These are phyloP conservation scores for Catocala sponsa DNA, from an alignment of 2,888 invertebrate genomes.

Conservation along the genomic window DNA sequence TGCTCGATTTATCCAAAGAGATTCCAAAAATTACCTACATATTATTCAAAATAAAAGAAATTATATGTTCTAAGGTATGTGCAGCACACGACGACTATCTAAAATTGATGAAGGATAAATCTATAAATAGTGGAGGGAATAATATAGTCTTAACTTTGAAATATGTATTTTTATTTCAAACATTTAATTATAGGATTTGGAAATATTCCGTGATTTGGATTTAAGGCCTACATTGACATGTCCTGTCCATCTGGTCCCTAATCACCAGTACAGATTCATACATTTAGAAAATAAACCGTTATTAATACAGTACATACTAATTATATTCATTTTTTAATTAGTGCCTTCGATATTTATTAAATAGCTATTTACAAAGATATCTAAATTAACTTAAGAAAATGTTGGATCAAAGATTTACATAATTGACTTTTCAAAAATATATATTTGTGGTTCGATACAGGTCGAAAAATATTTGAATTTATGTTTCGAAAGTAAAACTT, in stretches of 20 bases:
- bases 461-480: slow-evolving; percentile 11
- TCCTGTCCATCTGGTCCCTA: slow-evolving; percentile 75
- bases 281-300: slow-evolving; percentile 43
- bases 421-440: slow-evolving; percentile 46
- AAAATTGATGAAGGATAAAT: slow-evolving; percentile 60
- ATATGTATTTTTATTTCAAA: slow-evolving; percentile 48
- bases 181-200: slow-evolving; percentile 44
- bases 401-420: slow-evolving; percentile 10
- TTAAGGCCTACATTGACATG: slow-evolving; percentile 69
- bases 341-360: slow-evolving; percentile 47
- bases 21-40: neutral
- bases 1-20: neutral
- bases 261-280: slow-evolving; percentile 71
- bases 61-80: slow-evolving; percentile 42
- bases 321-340: slow-evolving; percentile 46
- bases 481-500: slow-evolving; percentile 17
- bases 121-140: slow-evolving; percentile 83
- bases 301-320: slow-evolving; percentile 41
- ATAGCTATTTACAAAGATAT: slow-evolving; percentile 44
- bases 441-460: neutral
- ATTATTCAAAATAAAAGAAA: slow-evolving; percentile 15
- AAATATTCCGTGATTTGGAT: slow-evolving; percentile 59
- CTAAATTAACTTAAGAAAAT: slow-evolving; percentile 10
- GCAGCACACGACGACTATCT: slow-evolving; percentile 56
- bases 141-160: slow-evolving; percentile 77